Percentiles rank a stretch among this genome's conserved stretches.
Conservation (phyloP, 2,113 vertebrate genomes). For the Calidris pugnax region DNA sequence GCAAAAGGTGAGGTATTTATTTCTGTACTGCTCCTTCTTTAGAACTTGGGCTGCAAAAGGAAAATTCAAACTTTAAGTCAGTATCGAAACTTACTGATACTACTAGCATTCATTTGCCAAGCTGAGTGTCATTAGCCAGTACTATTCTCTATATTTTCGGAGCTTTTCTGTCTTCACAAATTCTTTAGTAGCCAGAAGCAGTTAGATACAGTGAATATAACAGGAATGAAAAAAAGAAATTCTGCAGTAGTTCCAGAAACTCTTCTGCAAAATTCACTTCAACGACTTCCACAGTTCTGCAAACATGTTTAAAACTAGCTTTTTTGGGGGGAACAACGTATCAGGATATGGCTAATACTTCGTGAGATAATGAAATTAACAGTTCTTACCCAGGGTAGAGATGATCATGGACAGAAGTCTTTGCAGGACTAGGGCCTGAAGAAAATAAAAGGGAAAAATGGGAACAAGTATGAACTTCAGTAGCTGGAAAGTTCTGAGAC, state of each 20-base stretch:
- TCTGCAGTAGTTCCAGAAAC: background rate
- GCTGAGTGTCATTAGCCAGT: background rate
- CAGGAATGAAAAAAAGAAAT: background rate
- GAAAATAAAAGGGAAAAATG: background rate
- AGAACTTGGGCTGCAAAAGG: background rate
- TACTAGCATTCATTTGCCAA: background rate
- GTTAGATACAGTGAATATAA: background rate
- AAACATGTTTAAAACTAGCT: background rate
- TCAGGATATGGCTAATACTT: background rate
- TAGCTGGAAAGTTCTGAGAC: background rate
- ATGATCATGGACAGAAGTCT: no score
- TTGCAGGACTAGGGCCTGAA: background rate
- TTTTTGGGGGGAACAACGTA: background rate
- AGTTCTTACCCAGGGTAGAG: background rate
- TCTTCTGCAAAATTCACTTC: background rate
- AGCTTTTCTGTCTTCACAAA: background rate
- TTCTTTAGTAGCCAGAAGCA: background rate
- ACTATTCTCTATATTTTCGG: background rate
- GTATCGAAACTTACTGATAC: background rate
- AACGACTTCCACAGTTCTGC: background rate
- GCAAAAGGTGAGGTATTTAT: background rate
- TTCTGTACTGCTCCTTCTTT: background rate
- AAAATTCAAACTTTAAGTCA: background rate
- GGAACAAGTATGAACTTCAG: background rate
- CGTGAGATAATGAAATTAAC: background rate